phyloP scores from a whole-genome alignment of 2,888 invertebrate genomes.

The Zaprionus bogoriensis region DNA sequence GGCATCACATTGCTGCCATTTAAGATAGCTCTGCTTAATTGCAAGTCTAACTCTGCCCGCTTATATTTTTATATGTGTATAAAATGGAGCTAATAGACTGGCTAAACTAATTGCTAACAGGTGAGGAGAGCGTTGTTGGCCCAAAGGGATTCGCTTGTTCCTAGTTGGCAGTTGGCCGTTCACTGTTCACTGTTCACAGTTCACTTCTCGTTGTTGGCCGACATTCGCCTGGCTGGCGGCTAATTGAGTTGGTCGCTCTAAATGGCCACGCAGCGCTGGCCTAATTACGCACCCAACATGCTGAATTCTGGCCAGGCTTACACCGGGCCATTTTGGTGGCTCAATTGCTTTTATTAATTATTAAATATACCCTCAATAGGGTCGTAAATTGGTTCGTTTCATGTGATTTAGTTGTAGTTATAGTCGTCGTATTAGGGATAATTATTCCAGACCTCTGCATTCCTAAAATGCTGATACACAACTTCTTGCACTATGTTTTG shows the following conservation, averaged over 20 bases:
- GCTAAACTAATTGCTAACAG: not conserved
- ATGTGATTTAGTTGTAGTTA: too few relatives aligned
- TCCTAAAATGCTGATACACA: too few relatives aligned
- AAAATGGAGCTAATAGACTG: not conserved
- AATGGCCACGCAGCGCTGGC: slow-evolving; percentile 13
- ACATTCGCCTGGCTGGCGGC: not conserved
- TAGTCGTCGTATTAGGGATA: too few relatives aligned
- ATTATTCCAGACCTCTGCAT: too few relatives aligned
- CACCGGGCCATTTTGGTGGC: slow-evolving; percentile 4
- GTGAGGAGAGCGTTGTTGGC: not conserved
- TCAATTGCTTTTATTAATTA: not conserved
- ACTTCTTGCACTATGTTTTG: too few relatives aligned
- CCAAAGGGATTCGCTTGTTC: slow-evolving; percentile 3
- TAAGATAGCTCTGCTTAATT: not conserved
- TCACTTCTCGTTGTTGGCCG: not conserved
- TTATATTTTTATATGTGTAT: too few relatives aligned
- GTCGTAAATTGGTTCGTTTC: too few relatives aligned
- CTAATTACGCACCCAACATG: slow-evolving; percentile 44
- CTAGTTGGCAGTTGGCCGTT: not conserved
- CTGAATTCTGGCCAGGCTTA: slow-evolving; percentile 32
- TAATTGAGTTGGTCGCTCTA: slow-evolving; percentile 22
- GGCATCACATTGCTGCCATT: not conserved
- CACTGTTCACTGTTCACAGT: not conserved
- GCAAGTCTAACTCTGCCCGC: not conserved
- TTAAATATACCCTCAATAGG: too few relatives aligned